A percentile compares a stretch with the other conserved stretches of the same genome.
Conservation (phyloP, 1,140 invertebrate genomes). For the Trichonephila clavata region DNA sequence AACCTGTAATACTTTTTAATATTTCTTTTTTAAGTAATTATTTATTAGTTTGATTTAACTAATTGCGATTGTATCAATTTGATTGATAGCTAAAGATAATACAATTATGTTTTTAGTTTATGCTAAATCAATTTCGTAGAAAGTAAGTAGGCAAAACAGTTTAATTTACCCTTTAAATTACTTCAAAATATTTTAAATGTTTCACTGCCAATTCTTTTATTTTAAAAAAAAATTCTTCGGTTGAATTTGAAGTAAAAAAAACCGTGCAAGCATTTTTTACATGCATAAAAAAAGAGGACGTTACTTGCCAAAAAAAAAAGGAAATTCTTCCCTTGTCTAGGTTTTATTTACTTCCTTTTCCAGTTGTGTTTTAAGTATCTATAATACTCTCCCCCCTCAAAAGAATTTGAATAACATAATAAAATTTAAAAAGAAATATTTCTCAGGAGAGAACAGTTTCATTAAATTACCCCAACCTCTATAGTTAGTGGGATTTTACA, state of each 20-base stretch:
- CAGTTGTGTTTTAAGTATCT: background rate
- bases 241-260: background rate
- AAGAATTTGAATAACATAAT: conserved; percentile 18
- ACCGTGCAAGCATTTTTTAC: background rate
- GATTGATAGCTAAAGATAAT: too few relatives aligned
- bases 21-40: too few relatives aligned
- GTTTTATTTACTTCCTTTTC: background rate
- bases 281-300: background rate
- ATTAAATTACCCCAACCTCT: conserved; percentile 37
- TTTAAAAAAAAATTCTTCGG: too few relatives aligned
- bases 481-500: conserved; percentile 26
- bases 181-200: background rate
- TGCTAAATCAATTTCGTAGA: too few relatives aligned
- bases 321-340: background rate
- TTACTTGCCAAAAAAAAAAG: background rate
- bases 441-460: conserved; percentile 26
- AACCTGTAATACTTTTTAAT: too few relatives aligned
- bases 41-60: too few relatives aligned
- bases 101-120: too few relatives aligned
- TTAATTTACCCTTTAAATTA: background rate
- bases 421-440: conserved; percentile 41
- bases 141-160: too few relatives aligned
- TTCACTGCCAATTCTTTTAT: too few relatives aligned
- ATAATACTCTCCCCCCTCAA: background rate
- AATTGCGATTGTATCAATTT: too few relatives aligned